Conservation (phyloP, 2,888 invertebrate genomes). For the Cordilura impudica region DNA sequence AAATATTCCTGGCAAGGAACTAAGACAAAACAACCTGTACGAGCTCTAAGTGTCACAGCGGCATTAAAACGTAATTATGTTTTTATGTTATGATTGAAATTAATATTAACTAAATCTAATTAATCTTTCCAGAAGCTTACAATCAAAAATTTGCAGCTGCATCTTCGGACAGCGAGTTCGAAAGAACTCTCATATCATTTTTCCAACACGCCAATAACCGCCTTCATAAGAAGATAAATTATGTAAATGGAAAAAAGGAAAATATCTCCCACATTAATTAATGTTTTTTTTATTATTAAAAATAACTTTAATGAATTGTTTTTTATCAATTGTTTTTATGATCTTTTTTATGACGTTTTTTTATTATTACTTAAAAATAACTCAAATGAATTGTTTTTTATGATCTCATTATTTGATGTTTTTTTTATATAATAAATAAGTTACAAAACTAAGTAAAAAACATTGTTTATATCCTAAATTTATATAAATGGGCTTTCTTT, state of each 20-base stretch:
- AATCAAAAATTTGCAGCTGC: conserved; percentile 21
- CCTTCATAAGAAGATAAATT: background rate
- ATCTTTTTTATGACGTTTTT: no score
- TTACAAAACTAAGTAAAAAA: conserved; percentile 18
- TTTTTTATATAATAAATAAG: no score
- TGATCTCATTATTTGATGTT: no score
- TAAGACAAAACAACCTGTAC: conserved; percentile 18
- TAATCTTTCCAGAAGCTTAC: conserved; percentile 19
- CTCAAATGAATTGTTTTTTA: no score
- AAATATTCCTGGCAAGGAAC: conserved; percentile 21
- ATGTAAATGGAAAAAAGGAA: no score
- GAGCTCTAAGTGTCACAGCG: background rate
- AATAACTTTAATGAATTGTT: no score
- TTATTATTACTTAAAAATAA: no score
- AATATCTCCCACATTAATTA: no score
- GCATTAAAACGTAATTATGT: background rate
- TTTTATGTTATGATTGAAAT: conserved; percentile 16
- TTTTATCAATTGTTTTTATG: no score
- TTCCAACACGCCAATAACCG: conserved; percentile 5
- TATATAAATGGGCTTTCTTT: background rate
- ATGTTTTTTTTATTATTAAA: no score
- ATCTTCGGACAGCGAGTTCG: conserved; percentile 21
- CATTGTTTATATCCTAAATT: background rate
- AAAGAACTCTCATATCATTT: conserved; percentile 23
- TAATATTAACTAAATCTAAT: conserved; percentile 18